Conservation (phyloP, 2,797 vertebrate genomes). For the Pangasius larnaudii region DNA sequence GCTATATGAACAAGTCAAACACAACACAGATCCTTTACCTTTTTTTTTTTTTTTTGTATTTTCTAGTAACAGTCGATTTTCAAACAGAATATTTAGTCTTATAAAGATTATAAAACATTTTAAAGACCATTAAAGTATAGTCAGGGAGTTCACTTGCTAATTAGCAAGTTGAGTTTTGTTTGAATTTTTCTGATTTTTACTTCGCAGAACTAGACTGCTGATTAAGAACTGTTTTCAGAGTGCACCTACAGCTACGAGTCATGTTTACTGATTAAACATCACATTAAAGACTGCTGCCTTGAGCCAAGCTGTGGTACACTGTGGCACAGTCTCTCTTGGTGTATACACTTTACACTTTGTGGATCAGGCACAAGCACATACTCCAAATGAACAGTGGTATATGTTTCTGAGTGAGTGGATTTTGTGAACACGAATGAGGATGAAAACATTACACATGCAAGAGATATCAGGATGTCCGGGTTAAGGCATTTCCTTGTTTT, state of each 20-base stretch:
- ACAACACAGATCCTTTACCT: not conserved
- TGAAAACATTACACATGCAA: too few species aligned
- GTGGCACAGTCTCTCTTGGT: not conserved
- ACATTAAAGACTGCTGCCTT: too few species aligned
- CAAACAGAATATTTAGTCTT: not conserved
- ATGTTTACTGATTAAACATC: not conserved
- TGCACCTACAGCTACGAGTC: not conserved
- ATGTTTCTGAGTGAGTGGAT: not conserved
- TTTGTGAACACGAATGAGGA: not conserved
- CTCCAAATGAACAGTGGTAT: not conserved
- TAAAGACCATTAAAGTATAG: constrained; percentile 5
- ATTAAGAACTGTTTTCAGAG: not conserved
- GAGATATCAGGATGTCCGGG: not conserved
- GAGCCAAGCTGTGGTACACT: not conserved
- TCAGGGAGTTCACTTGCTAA: not conserved
- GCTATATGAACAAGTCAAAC: not conserved
- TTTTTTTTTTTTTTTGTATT: not conserved
- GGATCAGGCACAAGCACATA: not conserved
- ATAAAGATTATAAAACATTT: constrained; percentile 8
- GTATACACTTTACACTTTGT: not conserved
- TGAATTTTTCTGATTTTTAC: not conserved
- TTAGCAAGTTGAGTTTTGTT: not conserved
- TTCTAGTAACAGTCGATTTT: constrained; percentile 8
- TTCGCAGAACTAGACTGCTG: not conserved
- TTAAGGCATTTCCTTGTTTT: not conserved